Base-by-base conservation (phyloP, 2,797 vertebrate species). In the Sebastes nivosus region DNA sequence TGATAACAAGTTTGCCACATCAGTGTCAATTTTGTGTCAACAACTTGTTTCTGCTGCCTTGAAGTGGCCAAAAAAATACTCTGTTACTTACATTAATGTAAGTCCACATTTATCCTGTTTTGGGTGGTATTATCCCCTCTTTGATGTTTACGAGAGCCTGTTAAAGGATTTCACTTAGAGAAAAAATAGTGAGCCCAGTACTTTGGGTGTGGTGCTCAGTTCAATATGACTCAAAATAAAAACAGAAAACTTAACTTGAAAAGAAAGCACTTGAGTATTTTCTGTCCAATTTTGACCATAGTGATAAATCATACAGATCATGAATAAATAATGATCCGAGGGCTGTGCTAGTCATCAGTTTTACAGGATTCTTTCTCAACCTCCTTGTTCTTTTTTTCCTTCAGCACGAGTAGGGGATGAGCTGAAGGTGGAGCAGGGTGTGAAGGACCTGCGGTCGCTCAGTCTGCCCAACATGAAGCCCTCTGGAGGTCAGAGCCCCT, bases 361-460 rank as follows among this genome's bases (percentile, higher is more conserved):
- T 46, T 46, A 46, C 42, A 46, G 42, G 16, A 46, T 46, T 46
- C 42, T 46, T 46, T 46, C 42, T 61, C 2, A 79, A 27, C 6
- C 1, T 25, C 24, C 27, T 57, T 42, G 29, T 34, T 16, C 10
- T 0, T 8, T n/a, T 8, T 24, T 11, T 10, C 4, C 3, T 77
- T 2, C 82, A 99, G 98, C 97, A 55, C 97, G 97, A 59, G 96
- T 96, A 0, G 97, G 97, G 1, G 96, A 97, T 0, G 98, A 99
- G 89, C 94, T 97, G 86, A 98, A 98, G 88, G 97, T 98, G 93
- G 98, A 98, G 68, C 97, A 98, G 90, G 94, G 95, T 0, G 96
- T 97, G 52, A 96, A 96, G 85, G 97, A 98, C 16, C 77, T 96
- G 87, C 94, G 95, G 34, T 97, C 97, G 0, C 93, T 96, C 84